Conservation (phyloP, 2,113 vertebrate genomes). For the Barbus barbus region DNA sequence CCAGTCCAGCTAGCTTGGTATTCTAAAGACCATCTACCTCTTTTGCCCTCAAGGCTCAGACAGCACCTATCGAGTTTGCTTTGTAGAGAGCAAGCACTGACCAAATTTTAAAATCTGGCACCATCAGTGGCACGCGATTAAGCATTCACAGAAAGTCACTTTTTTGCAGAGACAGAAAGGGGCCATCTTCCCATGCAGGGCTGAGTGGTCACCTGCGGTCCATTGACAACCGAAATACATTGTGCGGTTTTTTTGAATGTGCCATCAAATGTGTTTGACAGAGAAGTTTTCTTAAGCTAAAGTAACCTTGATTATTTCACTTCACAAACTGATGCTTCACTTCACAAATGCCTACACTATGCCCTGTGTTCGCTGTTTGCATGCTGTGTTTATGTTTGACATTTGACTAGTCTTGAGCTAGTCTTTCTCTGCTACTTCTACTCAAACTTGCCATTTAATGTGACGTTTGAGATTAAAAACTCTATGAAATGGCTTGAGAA, state of each 20-base stretch:
- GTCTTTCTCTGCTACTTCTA: neutral
- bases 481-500: neutral
- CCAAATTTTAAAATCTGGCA: slow-evolving; percentile 6
- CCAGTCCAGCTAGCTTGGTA: slow-evolving; percentile 53
- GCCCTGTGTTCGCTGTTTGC: neutral
- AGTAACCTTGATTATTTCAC: neutral
- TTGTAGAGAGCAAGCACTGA: slow-evolving; percentile 39
- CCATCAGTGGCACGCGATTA: slow-evolving; percentile 31
- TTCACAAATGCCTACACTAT: neutral
- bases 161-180: slow-evolving; percentile 26
- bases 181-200: slow-evolving; percentile 26
- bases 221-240: slow-evolving; percentile 1
- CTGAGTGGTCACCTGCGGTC: slow-evolving; percentile 19
- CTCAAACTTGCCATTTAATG: neutral
- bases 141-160: slow-evolving; percentile 23
- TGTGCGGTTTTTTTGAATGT: neutral
- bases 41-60: slow-evolving; percentile 51
- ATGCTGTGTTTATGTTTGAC: neutral
- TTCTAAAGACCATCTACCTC: slow-evolving; percentile 54
- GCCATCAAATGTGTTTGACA: neutral
- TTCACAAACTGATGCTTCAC: neutral
- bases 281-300: neutral
- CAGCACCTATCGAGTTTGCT: slow-evolving; percentile 54
- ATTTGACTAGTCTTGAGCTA: neutral
- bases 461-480: neutral